Conservation (phyloP, 2,113 vertebrate species). For the Catagonus wagneri region DNA sequence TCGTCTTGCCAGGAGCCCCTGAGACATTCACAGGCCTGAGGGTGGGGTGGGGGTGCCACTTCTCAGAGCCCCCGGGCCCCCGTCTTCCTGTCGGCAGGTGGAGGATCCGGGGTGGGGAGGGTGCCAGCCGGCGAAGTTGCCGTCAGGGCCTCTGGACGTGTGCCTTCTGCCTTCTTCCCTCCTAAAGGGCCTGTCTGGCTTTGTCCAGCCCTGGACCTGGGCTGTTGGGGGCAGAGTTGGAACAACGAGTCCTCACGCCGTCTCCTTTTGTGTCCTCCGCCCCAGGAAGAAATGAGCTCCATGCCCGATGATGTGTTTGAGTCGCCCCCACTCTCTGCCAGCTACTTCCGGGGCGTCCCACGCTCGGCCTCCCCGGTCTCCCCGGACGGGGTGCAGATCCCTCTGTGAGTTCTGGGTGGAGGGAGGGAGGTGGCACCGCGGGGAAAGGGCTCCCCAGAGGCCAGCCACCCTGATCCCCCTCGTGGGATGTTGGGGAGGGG, state of each 20-base stretch:
- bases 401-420: conserved; percentile 87
- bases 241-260: neutral
- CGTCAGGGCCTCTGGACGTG: fast-evolving
- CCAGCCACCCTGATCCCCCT: neutral
- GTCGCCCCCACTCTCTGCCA: conserved; percentile 94
- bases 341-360: conserved; percentile 79
- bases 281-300: conserved; percentile 92
- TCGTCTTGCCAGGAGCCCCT: neutral
- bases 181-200: neutral
- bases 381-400: conserved; percentile 81
- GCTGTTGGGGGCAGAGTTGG: fast-evolving
- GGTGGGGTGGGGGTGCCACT: neutral
- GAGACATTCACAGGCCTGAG: neutral
- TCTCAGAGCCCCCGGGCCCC: neutral
- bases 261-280: conserved; percentile 65
- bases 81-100: fast-evolving
- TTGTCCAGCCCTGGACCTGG: neutral
- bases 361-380: conserved; percentile 82
- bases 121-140: neutral
- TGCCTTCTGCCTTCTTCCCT: neutral
- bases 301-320: conserved; percentile 98
- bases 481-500: neutral
- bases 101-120: neutral
- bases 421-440: fast-evolving
- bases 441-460: no score